Evolutionary conservation across 2,888 invertebrate species (phyloP).

Genomic region (Busseola fusca): DNA sequence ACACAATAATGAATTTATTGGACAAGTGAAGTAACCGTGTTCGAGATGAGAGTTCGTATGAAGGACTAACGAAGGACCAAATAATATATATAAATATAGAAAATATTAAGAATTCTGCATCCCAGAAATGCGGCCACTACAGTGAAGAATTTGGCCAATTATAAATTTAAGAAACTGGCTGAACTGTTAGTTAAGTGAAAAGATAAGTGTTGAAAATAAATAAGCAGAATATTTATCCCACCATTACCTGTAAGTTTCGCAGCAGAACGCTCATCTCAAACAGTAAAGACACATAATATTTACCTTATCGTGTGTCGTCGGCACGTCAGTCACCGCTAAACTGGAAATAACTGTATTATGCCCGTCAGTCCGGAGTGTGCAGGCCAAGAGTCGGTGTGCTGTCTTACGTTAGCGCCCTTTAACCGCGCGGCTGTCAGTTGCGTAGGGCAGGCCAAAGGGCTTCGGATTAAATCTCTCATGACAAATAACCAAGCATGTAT

Average conservation of each 20-base stretch:
- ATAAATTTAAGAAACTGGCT: background rate
- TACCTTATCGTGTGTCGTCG: conserved; percentile 74
- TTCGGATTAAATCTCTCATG: conserved; percentile 86
- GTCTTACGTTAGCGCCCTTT: conserved; percentile 74
- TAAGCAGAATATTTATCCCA: conserved; percentile 6
- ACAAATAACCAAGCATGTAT: conserved; percentile 87
- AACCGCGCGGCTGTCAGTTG: conserved; percentile 81
- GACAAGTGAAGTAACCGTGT: conserved; percentile 40
- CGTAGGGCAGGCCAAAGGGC: conserved; percentile 85
- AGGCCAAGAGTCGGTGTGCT: conserved; percentile 87
- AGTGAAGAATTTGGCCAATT: background rate
- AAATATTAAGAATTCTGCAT: background rate
- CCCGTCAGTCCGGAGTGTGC: conserved; percentile 88
- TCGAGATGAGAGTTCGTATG: conserved; percentile 49
- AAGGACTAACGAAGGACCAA: background rate
- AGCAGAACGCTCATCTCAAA: conserved; percentile 67
- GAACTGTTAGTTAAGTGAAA: background rate
- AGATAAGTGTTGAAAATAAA: background rate
- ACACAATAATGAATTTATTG: conserved; percentile 45
- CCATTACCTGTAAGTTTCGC: background rate
- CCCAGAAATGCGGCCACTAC: background rate
- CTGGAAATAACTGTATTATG: conserved; percentile 88
- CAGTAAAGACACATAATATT: conserved; percentile 67
- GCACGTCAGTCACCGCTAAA: conserved; percentile 58
- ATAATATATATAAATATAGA: background rate